phyloP scores from a whole-genome alignment of 2,888 invertebrate species.

The Cistogaster globosa region DNA sequence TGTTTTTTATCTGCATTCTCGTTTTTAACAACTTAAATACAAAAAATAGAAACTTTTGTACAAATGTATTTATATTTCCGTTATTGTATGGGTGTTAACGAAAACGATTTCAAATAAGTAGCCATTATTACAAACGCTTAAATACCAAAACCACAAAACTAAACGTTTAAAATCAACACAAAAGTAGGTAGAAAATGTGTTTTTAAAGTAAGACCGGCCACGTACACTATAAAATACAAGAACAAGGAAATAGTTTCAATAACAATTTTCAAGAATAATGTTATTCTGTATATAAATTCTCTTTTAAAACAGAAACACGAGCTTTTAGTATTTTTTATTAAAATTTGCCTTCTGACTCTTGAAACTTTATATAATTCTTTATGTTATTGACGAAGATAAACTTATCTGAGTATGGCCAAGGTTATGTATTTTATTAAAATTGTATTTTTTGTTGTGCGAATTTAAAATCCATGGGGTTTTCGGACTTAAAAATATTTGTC shows the following conservation, averaged over 20 bases:
- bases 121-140: constrained; percentile 64
- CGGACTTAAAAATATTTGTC: no score
- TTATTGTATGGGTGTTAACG: constrained; percentile 51
- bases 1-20: constrained; percentile 26
- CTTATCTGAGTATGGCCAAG: no score
- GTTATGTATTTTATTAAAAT: no score
- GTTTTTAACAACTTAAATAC: background rate
- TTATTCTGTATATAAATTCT: no score
- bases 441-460: no score
- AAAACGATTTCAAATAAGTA: constrained; percentile 53
- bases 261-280: no score
- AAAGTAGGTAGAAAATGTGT: constrained; percentile 27
- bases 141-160: constrained; percentile 48
- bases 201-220: background rate
- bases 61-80: constrained; percentile 21
- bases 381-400: no score
- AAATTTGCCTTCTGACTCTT: no score
- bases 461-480: no score
- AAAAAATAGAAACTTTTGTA: background rate
- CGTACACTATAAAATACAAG: background rate
- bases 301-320: no score
- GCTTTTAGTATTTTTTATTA: no score
- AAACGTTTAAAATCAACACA: constrained; percentile 56
- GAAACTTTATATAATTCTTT: no score
- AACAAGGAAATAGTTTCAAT: background rate